Percentiles rank a stretch among this genome's conserved stretches.
Conservation (phyloP, 1,140 invertebrate genomes). For the Stratiolaelaps scimitus region DNA sequence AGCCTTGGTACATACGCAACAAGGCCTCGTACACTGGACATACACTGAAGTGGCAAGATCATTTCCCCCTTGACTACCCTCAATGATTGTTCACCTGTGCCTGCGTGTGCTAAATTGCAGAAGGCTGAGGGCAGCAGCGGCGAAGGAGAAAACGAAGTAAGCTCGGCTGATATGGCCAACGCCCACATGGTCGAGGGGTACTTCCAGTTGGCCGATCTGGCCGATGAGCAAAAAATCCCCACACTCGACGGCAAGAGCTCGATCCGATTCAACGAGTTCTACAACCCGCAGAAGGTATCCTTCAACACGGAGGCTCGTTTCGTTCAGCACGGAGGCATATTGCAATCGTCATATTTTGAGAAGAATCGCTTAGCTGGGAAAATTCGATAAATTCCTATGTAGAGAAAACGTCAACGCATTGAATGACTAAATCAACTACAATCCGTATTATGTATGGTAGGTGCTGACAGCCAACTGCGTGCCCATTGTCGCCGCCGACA, state of each 20-base stretch:
- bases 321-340: not conserved
- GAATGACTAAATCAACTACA: no score
- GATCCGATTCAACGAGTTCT: conserved; percentile 27
- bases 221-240: conserved; percentile 25
- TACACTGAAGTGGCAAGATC: no score
- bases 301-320: not conserved
- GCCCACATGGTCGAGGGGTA: conserved; percentile 28
- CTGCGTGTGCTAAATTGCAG: not conserved
- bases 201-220: conserved; percentile 29
- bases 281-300: conserved; percentile 8
- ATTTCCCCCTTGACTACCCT: no score
- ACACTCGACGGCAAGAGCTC: conserved; percentile 23
- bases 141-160: conserved; percentile 13
- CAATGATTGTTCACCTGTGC: no score
- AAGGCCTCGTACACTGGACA: no score
- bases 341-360: not conserved
- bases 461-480: conserved; percentile 44
- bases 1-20: no score
- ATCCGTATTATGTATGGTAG: conserved; percentile 34
- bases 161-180: conserved; percentile 26
- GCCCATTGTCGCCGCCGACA: conserved; percentile 40
- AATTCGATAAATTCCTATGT: no score
- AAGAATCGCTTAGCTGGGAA: not conserved
- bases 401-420: no score
- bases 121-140: not conserved